These are phyloP conservation scores for Apis cerana DNA, from an alignment of 1,140 invertebrate genomes.

Conservation along the genomic window DNA sequence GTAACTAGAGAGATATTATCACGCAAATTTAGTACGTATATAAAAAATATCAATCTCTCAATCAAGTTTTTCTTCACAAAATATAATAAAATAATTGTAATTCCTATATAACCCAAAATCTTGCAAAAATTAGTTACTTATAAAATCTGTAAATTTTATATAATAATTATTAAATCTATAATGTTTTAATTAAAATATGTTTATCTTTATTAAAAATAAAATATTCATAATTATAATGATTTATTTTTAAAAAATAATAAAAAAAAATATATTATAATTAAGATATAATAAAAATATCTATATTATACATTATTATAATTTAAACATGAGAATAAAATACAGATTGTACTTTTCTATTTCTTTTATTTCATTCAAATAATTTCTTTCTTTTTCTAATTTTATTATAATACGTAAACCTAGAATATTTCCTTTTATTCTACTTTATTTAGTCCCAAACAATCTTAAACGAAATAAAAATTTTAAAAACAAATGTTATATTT, in stretches of 20 bases:
- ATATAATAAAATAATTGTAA: background rate
- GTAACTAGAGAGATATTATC: background rate
- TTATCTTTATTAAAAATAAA: background rate
- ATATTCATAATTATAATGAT: background rate
- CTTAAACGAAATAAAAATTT: too few relatives aligned
- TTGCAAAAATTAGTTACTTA: background rate
- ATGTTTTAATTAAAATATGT: background rate
- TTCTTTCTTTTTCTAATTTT: background rate
- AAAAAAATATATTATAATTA: background rate
- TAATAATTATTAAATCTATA: background rate
- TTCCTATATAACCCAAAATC: background rate
- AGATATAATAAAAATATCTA: background rate
- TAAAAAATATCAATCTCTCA: background rate
- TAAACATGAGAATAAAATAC: background rate
- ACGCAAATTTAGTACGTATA: background rate
- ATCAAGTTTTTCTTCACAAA: background rate
- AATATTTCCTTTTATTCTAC: too few relatives aligned
- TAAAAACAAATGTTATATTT: too few relatives aligned
- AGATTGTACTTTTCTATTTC: background rate
- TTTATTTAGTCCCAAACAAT: too few relatives aligned
- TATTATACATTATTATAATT: background rate
- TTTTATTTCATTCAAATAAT: conserved; percentile 10
- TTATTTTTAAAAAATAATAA: background rate
- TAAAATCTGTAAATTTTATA: background rate
- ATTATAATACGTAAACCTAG: conserved; percentile 87